Conservation (phyloP, 2,888 invertebrate genomes). For the Himalopsyche japonica region DNA sequence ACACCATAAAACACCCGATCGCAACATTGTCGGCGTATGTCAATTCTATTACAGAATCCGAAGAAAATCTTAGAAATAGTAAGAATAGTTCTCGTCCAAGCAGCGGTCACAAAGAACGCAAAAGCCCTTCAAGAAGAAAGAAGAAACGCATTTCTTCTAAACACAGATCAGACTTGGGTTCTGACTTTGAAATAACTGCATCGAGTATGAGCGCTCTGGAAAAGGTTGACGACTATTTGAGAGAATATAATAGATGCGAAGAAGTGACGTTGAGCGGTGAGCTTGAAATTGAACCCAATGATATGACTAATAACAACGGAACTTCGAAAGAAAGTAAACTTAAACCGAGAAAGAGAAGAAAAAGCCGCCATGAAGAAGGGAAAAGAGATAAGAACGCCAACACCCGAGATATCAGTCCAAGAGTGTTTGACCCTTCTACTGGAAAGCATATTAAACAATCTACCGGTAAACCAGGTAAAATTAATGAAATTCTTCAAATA, state of each 20-base stretch:
- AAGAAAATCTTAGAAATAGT: slow-evolving; percentile 55
- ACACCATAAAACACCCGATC: slow-evolving; percentile 50
- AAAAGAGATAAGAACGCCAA: slow-evolving; percentile 51
- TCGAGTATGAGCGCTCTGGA: slow-evolving; percentile 60
- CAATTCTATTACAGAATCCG: slow-evolving; percentile 56
- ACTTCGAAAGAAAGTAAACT: slow-evolving; percentile 51
- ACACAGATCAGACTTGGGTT: slow-evolving; percentile 51
- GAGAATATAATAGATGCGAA: slow-evolving; percentile 59
- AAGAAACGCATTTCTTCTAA: slow-evolving; percentile 57
- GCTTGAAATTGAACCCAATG: slow-evolving; percentile 57
- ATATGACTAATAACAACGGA: slow-evolving; percentile 56
- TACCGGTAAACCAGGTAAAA: slow-evolving; percentile 49
- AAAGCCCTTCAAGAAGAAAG: slow-evolving; percentile 56
- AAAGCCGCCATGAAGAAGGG: slow-evolving; percentile 53
- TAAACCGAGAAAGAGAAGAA: slow-evolving; percentile 54
- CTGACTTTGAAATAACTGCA: slow-evolving; percentile 57
- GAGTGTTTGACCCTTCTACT: slow-evolving; percentile 52
- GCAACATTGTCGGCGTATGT: slow-evolving; percentile 56
- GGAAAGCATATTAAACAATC: slow-evolving; percentile 48
- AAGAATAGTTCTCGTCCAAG: slow-evolving; percentile 51
- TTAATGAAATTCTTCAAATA: too few relatives aligned
- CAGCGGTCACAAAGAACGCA: slow-evolving; percentile 57
- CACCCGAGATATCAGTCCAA: slow-evolving; percentile 55
- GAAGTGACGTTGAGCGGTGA: slow-evolving; percentile 58
- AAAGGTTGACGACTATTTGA: slow-evolving; percentile 58